Percentiles rank a stretch among this genome's conserved stretches.
Conservation (phyloP, 2,888 invertebrate species). For the Microctonus aethiopoides region DNA sequence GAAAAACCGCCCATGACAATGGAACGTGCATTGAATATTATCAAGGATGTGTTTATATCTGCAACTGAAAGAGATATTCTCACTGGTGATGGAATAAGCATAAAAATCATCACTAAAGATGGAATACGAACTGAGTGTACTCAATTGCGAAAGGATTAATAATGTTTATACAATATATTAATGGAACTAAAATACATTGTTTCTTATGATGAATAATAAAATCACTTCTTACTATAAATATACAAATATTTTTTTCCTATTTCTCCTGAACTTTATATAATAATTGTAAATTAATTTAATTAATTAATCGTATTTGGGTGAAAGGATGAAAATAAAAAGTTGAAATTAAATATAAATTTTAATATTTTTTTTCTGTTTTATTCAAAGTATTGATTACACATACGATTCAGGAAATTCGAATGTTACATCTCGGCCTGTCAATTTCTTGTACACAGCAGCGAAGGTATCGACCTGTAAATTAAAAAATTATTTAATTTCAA, state of each 20-base stretch:
- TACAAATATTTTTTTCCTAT: not conserved
- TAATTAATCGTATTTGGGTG: not conserved
- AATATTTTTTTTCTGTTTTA: conserved; percentile 36
- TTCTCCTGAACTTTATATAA: not conserved
- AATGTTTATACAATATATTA: not conserved
- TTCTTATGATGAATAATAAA: conserved; percentile 8
- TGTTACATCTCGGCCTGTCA: conserved; percentile 98
- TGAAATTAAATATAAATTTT: conserved; percentile 10
- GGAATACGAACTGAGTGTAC: conserved; percentile 78
- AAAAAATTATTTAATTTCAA: too few species aligned
- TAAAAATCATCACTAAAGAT: conserved; percentile 88
- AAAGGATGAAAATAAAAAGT: not conserved
- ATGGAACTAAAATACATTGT: not conserved
- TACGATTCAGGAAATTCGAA: conserved; percentile 99
- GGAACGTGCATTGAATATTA: conserved; percentile 84
- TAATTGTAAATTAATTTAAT: not conserved
- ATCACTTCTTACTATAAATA: not conserved
- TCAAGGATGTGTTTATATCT: conserved; percentile 97
- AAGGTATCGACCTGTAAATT: conserved; percentile 93
- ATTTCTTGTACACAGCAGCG: conserved; percentile 97
- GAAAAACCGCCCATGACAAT: conserved; percentile 75
- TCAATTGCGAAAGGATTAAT: conserved; percentile 85
- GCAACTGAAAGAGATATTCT: conserved; percentile 98
- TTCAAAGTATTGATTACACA: conserved; percentile 74
- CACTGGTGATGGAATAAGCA: conserved; percentile 91